A percentile compares a stretch with the other conserved stretches of the same genome.
Evolutionary conservation across 2,113 vertebrate species (phyloP).

Genomic region (Larimichthys crocea): DNA sequence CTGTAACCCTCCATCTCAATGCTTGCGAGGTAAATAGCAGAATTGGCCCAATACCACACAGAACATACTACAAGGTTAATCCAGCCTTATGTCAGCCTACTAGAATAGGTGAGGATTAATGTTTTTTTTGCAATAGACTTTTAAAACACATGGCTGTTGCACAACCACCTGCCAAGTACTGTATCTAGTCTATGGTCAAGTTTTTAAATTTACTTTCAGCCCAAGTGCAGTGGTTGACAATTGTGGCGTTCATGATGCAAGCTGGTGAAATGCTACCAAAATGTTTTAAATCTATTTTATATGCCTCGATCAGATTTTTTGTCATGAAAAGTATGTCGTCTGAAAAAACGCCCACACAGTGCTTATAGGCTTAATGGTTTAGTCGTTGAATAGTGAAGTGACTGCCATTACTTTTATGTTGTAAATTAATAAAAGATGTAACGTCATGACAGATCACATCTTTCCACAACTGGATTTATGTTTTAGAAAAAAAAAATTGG

Average conservation of each 20-base stretch:
- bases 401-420: not conserved
- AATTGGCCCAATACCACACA: not conserved
- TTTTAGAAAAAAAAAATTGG: not conserved
- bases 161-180: not conserved
- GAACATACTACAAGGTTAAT: not conserved
- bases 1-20: not conserved
- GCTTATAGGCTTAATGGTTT: not conserved
- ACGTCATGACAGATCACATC: not conserved
- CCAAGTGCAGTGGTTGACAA: conserved; percentile 3
- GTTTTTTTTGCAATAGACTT: not conserved
- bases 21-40: not conserved
- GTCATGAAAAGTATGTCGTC: not conserved
- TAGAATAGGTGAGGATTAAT: not conserved
- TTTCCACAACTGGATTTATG: not conserved
- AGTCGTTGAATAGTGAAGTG: not conserved
- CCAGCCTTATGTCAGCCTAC: not conserved
- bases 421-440: not conserved
- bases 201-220: conserved; percentile 16
- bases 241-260: conserved; percentile 42
- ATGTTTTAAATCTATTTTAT: not conserved
- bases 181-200: not conserved
- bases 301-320: not conserved
- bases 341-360: not conserved
- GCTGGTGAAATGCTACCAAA: conserved; percentile 25
- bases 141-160: not conserved